phyloP scores from a whole-genome alignment of 1,140 invertebrate genomes.

The Sitobion miscanthi region DNA sequence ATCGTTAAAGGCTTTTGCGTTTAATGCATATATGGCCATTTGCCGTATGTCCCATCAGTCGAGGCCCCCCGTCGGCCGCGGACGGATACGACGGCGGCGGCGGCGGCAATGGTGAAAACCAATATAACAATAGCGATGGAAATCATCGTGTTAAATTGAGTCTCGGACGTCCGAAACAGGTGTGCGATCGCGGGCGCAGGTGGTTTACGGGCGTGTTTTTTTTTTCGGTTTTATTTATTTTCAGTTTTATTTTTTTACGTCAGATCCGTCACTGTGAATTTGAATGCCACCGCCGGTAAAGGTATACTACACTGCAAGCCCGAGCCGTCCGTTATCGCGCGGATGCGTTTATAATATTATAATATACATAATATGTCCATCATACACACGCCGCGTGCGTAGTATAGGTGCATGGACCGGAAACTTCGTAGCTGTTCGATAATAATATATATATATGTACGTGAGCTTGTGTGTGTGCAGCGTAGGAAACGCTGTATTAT shows the following conservation, averaged over 20 bases:
- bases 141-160: constrained; percentile 56
- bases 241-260: neutral
- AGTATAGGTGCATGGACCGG: neutral
- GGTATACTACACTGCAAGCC: neutral
- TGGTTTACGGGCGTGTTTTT: constrained; percentile 40
- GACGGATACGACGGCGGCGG: neutral
- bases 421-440: neutral
- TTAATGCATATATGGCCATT: neutral
- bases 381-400: neutral
- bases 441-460: neutral
- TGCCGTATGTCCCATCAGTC: constrained; percentile 29
- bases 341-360: neutral
- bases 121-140: constrained; percentile 30
- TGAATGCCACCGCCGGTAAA: neutral
- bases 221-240: constrained; percentile 34
- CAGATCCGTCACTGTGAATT: constrained; percentile 27
- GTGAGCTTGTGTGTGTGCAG: no score
- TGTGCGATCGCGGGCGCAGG: constrained; percentile 48
- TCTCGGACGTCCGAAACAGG: constrained; percentile 56
- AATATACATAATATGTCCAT: neutral
- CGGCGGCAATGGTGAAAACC: constrained; percentile 25
- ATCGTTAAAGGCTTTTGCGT: neutral
- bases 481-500: neutral
- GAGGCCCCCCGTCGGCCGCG: neutral
- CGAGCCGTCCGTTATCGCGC: neutral